phyloP scores from a whole-genome alignment of 2,113 vertebrate species.

The Rhadina sibilatrix region DNA sequence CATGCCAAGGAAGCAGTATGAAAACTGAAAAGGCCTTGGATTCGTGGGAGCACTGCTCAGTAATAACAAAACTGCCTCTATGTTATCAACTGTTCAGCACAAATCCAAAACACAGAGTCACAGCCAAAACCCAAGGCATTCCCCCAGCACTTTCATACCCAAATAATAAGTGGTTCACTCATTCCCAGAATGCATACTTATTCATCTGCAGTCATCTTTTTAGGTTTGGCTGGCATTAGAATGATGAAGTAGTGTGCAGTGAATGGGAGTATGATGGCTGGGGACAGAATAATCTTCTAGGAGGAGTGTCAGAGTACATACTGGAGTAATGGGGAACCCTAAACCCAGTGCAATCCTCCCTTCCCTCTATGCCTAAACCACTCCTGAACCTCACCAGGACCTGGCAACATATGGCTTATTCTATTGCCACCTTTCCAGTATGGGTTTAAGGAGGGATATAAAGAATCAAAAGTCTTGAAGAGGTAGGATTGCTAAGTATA shows the following conservation, averaged over 20 bases:
- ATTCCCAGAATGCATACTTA: background rate
- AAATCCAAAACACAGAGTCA: background rate
- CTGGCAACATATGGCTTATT: background rate
- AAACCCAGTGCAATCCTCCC: background rate
- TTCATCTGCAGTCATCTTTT: background rate
- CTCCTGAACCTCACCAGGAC: background rate
- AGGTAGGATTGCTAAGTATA: background rate
- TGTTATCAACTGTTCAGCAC: background rate
- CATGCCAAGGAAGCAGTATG: too few species aligned
- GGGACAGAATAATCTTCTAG: background rate
- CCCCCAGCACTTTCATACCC: background rate
- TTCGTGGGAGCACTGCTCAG: background rate
- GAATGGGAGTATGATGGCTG: background rate
- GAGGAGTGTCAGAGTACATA: background rate
- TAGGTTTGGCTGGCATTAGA: background rate
- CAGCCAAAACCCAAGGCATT: background rate
- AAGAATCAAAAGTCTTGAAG: background rate
- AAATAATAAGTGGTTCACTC: background rate
- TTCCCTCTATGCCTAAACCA: background rate
- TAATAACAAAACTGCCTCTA: background rate
- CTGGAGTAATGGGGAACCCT: background rate
- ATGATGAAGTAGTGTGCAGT: background rate
- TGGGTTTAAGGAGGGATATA: background rate
- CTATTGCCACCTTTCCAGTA: background rate
- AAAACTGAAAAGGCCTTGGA: background rate